phyloP scores from a whole-genome alignment of 2,113 vertebrate genomes.

The Casuarius casuarius region DNA sequence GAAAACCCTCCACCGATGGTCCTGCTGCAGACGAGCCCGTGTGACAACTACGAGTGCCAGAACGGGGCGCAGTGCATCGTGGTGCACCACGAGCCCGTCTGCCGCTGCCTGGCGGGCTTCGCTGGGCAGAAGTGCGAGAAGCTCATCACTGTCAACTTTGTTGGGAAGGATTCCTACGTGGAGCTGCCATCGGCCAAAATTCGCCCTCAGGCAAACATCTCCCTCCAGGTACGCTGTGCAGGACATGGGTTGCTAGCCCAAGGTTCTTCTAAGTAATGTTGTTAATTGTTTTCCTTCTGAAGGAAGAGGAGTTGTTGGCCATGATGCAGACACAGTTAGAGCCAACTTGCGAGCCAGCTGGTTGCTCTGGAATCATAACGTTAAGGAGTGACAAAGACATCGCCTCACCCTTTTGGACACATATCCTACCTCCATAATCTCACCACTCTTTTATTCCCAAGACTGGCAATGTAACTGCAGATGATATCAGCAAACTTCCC shows the following conservation, averaged over 20 bases:
- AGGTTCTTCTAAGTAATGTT: not conserved
- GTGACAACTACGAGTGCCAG: conserved; percentile 94
- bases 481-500: not conserved
- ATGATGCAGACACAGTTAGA: not conserved
- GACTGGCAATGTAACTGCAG: not conserved
- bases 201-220: conserved; percentile 91
- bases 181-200: conserved; percentile 88
- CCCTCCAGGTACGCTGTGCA: conserved; percentile 85
- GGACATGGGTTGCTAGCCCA: not conserved
- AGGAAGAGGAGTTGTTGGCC: not conserved
- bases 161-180: conserved; percentile 92
- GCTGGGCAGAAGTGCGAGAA: conserved; percentile 93
- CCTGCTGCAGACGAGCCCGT: conserved; percentile 96
- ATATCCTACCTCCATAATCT: not conserved
- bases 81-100: conserved; percentile 88
- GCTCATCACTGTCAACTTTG: conserved; percentile 93
- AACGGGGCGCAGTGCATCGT: conserved; percentile 92
- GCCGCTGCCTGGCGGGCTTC: conserved; percentile 92
- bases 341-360: not conserved
- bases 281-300: not conserved
- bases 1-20: conserved; percentile 97
- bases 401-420: not conserved
- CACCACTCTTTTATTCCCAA: not conserved
- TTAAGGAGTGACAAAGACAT: not conserved
- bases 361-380: not conserved